phyloP scores from a whole-genome alignment of 2,113 vertebrate genomes.

The Neopipo cinnamomea region DNA sequence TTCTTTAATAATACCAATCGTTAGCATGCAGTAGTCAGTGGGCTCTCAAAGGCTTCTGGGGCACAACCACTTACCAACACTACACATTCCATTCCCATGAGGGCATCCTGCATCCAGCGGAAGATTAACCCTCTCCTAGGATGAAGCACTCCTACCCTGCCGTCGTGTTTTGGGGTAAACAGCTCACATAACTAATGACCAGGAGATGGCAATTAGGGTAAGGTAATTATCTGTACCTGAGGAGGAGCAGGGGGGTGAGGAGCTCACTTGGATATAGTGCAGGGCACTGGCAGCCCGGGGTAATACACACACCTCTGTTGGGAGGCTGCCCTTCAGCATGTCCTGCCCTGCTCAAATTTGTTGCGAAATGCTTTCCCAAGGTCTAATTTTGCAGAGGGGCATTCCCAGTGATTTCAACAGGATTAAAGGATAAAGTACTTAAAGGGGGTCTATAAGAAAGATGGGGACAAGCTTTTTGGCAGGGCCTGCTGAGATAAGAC shows the following conservation, averaged over 20 bases:
- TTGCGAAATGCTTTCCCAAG: not conserved
- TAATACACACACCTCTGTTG: accelerated
- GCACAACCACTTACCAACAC: conserved; percentile 83
- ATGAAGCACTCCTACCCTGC: not conserved
- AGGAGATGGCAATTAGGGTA: not conserved
- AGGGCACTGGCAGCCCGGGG: not conserved
- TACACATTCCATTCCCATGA: conserved; percentile 90
- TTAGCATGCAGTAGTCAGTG: conserved; percentile 78
- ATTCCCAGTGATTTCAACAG: not conserved
- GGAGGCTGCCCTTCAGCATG: not conserved
- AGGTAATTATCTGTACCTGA: conserved; percentile 10
- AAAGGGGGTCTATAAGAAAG: not conserved
- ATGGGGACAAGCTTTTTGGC: not conserved
- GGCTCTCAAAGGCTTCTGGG: conserved; percentile 76
- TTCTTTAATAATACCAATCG: conserved; percentile 84
- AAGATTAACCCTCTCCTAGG: conserved; percentile 79
- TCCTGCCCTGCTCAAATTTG: not conserved
- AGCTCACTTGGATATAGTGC: accelerated
- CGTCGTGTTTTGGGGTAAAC: conserved; percentile 35
- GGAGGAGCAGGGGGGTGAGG: not conserved
- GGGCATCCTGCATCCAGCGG: conserved; percentile 66
- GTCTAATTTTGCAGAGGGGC: not conserved
- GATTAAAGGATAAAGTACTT: not conserved
- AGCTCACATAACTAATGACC: not conserved
- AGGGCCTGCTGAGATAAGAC: not conserved